These are phyloP conservation scores for Eira barbara DNA, from an alignment of 2,113 vertebrate genomes.

Conservation along the genomic window DNA sequence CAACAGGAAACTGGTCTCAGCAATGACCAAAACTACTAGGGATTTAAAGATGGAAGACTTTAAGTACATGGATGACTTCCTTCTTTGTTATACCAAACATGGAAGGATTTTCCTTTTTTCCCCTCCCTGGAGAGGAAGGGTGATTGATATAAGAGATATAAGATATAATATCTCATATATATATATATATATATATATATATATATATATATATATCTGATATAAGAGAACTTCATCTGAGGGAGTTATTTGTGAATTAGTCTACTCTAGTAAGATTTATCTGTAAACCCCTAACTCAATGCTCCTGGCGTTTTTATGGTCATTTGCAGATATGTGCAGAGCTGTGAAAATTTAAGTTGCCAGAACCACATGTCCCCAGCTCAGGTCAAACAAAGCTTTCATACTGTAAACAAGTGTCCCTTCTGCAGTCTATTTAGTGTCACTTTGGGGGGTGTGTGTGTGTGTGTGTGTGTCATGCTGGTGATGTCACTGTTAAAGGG, in stretches of 20 bases:
- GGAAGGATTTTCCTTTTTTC: background rate
- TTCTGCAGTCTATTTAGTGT: background rate
- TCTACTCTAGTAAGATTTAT: background rate
- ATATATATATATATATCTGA: too few species aligned
- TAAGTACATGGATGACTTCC: background rate
- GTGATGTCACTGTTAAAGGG: background rate
- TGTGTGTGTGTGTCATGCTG: background rate
- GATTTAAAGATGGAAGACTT: background rate
- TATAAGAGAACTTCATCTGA: background rate
- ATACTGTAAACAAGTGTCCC: background rate
- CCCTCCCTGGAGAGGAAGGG: background rate
- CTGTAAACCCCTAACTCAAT: background rate
- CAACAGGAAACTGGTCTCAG: background rate
- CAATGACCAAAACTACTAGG: background rate
- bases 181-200: too few species aligned
- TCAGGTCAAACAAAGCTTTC: background rate
- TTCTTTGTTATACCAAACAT: background rate
- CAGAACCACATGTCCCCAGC: background rate
- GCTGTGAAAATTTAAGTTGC: background rate
- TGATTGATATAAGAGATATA: background rate
- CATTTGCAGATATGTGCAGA: background rate
- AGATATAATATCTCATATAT: too few species aligned
- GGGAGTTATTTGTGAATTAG: background rate
- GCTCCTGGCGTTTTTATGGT: background rate
- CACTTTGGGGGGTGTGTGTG: background rate